These are phyloP conservation scores for Botia kubotai DNA, from an alignment of 2,797 vertebrate genomes.

Conservation along the genomic window DNA sequence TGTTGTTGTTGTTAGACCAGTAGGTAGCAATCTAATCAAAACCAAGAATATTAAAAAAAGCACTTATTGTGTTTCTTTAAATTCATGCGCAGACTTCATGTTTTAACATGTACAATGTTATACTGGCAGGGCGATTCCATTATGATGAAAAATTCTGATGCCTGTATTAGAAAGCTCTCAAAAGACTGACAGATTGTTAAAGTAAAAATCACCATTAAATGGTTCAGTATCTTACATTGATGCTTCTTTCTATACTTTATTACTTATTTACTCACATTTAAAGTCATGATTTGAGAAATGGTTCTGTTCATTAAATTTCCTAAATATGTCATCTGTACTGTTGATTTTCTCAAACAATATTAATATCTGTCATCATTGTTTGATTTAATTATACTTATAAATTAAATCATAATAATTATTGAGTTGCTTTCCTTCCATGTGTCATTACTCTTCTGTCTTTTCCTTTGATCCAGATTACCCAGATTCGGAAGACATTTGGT, in stretches of 20 bases:
- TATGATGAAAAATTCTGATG: slow-evolving; percentile 10
- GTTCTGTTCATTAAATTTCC: neutral
- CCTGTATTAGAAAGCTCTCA: slow-evolving; percentile 1
- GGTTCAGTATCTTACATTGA: slow-evolving; percentile 5
- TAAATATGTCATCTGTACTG: neutral
- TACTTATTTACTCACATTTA: neutral
- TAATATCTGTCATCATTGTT: neutral
- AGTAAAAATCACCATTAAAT: neutral
- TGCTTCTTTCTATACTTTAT: slow-evolving; percentile 4
- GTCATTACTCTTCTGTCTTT: neutral
- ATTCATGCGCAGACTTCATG: neutral
- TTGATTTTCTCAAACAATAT: neutral
- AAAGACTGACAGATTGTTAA: neutral
- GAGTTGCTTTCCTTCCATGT: neutral
- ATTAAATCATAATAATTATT: neutral
- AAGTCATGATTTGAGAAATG: slow-evolving; percentile 7
- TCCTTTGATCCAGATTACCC: neutral
- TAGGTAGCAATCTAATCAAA: slow-evolving; percentile 23
- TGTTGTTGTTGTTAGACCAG: slow-evolving; percentile 7
- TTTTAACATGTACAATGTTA: neutral
- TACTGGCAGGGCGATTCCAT: neutral
- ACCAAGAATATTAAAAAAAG: neutral
- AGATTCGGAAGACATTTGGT: neutral
- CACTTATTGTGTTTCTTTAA: neutral
- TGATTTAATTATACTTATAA: neutral